A percentile compares a stretch with the other conserved stretches of the same genome.
Conservation (phyloP, 1,140 invertebrate genomes). For the Drosophila aff. region DNA sequence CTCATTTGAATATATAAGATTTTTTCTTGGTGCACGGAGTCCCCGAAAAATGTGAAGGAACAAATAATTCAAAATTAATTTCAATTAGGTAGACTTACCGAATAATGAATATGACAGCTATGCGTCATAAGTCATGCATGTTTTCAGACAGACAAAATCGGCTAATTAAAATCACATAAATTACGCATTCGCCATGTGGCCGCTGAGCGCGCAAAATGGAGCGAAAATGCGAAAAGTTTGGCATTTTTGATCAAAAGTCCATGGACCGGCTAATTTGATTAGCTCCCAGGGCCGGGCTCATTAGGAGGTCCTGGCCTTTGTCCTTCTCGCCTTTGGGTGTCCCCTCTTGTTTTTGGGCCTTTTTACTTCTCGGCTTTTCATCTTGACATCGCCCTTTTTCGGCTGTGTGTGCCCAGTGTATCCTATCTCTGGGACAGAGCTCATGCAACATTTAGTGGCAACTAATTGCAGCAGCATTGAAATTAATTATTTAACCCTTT, state of each 20-base stretch:
- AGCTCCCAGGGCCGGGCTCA: slow-evolving; percentile 56
- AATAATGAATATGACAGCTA: slow-evolving; percentile 79
- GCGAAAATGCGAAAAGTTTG: slow-evolving; percentile 60
- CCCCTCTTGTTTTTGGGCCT: slow-evolving; percentile 3
- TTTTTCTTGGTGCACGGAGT: background rate
- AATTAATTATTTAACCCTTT: slow-evolving; percentile 84
- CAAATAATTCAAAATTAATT: slow-evolving; percentile 79
- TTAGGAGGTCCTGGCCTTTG: slow-evolving; percentile 61
- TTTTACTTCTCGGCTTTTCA: slow-evolving; percentile 26
- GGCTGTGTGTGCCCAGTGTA: slow-evolving; percentile 11
- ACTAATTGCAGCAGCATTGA: slow-evolving; percentile 83
- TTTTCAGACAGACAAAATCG: slow-evolving; percentile 19
- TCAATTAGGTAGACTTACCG: slow-evolving; percentile 66
- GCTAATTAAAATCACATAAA: slow-evolving; percentile 82
- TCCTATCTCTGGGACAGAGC: slow-evolving; percentile 62
- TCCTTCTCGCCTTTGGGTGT: background rate
- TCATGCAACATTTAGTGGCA: slow-evolving; percentile 82
- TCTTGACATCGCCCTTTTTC: slow-evolving; percentile 14
- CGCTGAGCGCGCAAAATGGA: slow-evolving; percentile 43
- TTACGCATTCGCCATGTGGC: slow-evolving; percentile 76
- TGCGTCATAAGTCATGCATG: slow-evolving; percentile 70
- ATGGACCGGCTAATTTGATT: slow-evolving; percentile 74
- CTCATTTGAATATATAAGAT: background rate
- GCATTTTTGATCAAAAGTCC: slow-evolving; percentile 75
- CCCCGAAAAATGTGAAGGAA: slow-evolving; percentile 9